phyloP scores from a whole-genome alignment of 1,140 invertebrate genomes.

The Bombus sylvicola region DNA sequence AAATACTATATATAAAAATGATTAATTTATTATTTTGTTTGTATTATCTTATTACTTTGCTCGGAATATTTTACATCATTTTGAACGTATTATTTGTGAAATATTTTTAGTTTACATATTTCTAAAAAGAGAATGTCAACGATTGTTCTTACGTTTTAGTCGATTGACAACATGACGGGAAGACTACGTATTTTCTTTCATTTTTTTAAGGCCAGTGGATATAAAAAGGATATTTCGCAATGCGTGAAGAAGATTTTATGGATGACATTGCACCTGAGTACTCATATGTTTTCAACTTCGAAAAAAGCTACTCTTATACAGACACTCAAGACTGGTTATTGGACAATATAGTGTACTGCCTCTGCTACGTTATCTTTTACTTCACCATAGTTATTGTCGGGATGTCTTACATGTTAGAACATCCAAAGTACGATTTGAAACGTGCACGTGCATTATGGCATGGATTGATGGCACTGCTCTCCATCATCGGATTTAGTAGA shows the following conservation, averaged over 20 bases:
- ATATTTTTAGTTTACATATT: neutral
- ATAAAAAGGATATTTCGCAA: neutral
- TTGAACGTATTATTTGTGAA: neutral
- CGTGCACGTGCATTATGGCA: neutral
- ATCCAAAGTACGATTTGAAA: neutral
- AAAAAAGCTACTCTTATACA: neutral
- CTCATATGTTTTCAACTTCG: neutral
- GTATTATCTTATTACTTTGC: too few relatives aligned
- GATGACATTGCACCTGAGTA: fast-evolving
- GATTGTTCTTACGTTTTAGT: neutral
- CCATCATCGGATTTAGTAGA: neutral
- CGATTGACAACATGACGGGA: neutral
- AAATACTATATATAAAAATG: too few relatives aligned
- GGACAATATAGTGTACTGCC: fast-evolving
- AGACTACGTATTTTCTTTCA: neutral
- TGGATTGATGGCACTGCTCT: neutral
- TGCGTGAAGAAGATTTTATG: fast-evolving
- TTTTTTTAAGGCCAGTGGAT: neutral
- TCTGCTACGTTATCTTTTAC: fast-evolving
- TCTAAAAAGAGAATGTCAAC: neutral
- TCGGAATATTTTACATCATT: too few relatives aligned
- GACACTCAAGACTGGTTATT: fast-evolving
- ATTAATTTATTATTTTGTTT: too few relatives aligned
- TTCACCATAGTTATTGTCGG: fast-evolving
- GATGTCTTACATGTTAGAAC: fast-evolving